phyloP scores from a whole-genome alignment of 2,797 vertebrate genomes.

The Myripristis jacobus region DNA sequence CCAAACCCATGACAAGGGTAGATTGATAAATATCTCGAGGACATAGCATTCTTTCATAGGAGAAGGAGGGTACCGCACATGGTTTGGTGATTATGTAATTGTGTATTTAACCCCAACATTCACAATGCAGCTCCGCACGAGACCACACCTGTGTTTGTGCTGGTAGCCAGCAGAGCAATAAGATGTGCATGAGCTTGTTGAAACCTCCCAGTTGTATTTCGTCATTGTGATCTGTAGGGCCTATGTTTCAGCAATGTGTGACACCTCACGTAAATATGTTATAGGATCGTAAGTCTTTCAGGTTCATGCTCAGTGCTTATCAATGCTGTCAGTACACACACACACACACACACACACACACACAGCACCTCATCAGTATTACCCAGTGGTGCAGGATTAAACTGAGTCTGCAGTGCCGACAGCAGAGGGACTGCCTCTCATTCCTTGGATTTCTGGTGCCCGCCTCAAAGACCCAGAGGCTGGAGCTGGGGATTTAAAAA shows the following conservation, averaged over 20 bases:
- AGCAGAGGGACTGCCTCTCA: constrained; percentile 44
- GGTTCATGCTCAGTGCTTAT: constrained; percentile 50
- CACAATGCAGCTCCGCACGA: constrained; percentile 43
- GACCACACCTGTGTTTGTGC: constrained; percentile 64
- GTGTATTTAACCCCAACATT: constrained; percentile 29
- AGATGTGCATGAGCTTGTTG: constrained; percentile 68
- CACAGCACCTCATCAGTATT: constrained; percentile 67
- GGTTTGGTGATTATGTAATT: constrained; percentile 49
- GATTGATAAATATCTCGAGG: constrained; percentile 10
- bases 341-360: constrained; percentile 14
- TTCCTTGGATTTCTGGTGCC: constrained; percentile 64
- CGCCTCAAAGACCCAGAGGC: constrained; percentile 51
- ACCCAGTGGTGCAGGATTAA: constrained; percentile 57
- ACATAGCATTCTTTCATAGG: not conserved
- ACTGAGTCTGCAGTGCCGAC: constrained; percentile 41
- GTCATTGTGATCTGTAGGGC: constrained; percentile 38
- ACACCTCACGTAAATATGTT: constrained; percentile 57
- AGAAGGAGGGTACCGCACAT: constrained; percentile 19
- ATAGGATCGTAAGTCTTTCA: constrained; percentile 39
- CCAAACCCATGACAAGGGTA: constrained; percentile 3
- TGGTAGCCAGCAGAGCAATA: constrained; percentile 18
- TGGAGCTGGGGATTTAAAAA: constrained; percentile 47
- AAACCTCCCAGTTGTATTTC: constrained; percentile 34
- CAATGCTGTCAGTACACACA: constrained; percentile 26
- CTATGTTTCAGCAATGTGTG: constrained; percentile 25